Evolutionary conservation across 2,888 invertebrate genomes (phyloP), one percentile per base, ranked within the genome.

Genomic region (Tetragonisca angustula): DNA sequence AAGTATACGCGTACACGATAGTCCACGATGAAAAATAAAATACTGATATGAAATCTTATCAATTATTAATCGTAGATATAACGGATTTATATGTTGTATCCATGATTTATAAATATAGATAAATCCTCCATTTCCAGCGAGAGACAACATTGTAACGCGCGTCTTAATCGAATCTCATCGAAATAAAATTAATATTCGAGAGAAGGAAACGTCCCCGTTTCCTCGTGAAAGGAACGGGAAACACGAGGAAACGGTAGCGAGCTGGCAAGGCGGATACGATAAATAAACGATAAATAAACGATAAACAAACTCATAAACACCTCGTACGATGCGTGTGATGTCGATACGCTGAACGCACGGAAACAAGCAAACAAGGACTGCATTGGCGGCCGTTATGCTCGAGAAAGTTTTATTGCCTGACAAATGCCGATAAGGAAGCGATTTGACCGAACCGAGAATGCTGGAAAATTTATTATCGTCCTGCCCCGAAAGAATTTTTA

Each of bases 301-400:
- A 90, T 88, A 87, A 91, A 90, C 87, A 86, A 89, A 88, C 90
- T 86, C 90, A 82, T 90, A 90, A 90, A 90, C 90, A 88, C 84
- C 84, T 90, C 83, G 80, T 81, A 69, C 50, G 68, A 54, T 65
- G 85, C 83, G 80, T 81, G 65, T 43, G 68, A 54, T 65, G 85
- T 70, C 73, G 65, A 62, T 43, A 67, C 54, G 36, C 4, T 49
- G 61, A 61, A 79, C 72, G 65, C n/a, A 32, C n/a, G 78, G 84
- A 83, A 83, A 87, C 71, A 88, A 89, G 87, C 88, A 87, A 90
- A 90, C 87, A 90, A 90, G 89, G 89, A 92, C 87, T 87, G 90
- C 83, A 91, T 91, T 87, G 89, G 87, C 73, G 56, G 75, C 76
- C 88, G 91, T 91, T 87, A 90, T 90, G 87, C 88, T 86, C 85